Evolutionary conservation across 2,888 invertebrate species (phyloP), one percentile per base, ranked within the genome.

Genomic region (Timema podura): DNA sequence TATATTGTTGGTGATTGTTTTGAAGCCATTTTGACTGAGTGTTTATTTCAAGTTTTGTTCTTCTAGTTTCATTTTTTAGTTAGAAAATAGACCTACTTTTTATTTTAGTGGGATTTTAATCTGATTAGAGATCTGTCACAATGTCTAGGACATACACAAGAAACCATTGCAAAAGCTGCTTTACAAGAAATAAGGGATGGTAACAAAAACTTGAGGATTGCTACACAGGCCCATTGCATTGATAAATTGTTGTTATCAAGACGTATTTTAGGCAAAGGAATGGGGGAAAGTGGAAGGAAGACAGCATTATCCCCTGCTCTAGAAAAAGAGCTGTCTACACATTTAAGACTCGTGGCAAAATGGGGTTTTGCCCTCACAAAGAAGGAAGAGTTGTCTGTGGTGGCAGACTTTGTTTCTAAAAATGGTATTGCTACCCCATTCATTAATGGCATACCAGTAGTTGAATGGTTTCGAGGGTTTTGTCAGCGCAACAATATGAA

Each of bases 391-490:
- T 11, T 44, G 45, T 30, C 16, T 10, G 15, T 61, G 10, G 61
- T 61, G 61, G 10, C 44, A 15, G 16, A 15, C 45, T 61, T 44
- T 61, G 16, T 61, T 16, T 30, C 30, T 8, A 5, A 61, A 61
- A 61, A 30, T 61, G 7, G 61, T 15, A 61, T 61, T 11, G 57
- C 13, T 11, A 61, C 15, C 8, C 61, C 61, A 30, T 61, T 61
- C 7, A 61, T 8, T 7, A 61, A 61, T 45, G 5, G 45, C 6
- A 45, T 61, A 61, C 61, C 61, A 11, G 61, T 8, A 45, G 45
- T 44, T 44, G 61, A 61, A 11, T 61, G 30, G 61, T 61, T 61
- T 9, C 5, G 16, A 11, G 45, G 45, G 30, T 61, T 61, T 45
- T 44, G 30, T 30, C 30, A 30, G 45, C 13, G 2, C 10, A 61